These are phyloP conservation scores for Adelges cooleyi DNA, from an alignment of 1,140 invertebrate species.

Conservation along the genomic window DNA sequence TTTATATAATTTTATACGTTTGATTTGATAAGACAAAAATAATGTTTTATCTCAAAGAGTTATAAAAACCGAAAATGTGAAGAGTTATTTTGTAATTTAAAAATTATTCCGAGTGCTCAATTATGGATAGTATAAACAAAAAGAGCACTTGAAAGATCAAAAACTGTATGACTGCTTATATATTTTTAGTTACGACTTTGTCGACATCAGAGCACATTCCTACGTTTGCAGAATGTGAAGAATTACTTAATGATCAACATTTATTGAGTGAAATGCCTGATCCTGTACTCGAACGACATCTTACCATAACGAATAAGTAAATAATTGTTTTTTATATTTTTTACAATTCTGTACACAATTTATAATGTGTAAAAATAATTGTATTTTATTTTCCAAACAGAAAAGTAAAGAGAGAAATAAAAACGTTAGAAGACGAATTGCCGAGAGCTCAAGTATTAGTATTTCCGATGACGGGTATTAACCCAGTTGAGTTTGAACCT, in stretches of 20 bases:
- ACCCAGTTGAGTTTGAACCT: constrained; percentile 72
- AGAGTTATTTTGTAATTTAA: too few relatives aligned
- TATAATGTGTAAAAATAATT: neutral
- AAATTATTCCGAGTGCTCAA: too few relatives aligned
- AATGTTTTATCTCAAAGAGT: too few relatives aligned
- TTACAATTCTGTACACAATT: neutral
- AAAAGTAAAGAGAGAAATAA: constrained; percentile 68
- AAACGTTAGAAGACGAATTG: constrained; percentile 77
- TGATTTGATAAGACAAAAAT: too few relatives aligned
- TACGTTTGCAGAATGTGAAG: constrained; percentile 82
- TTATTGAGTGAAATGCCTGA: constrained; percentile 60
- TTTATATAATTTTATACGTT: too few relatives aligned
- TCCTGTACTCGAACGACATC: constrained; percentile 57
- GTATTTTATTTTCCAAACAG: constrained; percentile 35
- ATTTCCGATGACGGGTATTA: constrained; percentile 71
- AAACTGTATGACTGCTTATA: neutral
- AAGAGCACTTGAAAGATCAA: too few relatives aligned
- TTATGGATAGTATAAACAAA: too few relatives aligned
- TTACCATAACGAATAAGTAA: constrained; percentile 55
- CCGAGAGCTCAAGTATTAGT: constrained; percentile 88
- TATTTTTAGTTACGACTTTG: constrained; percentile 20
- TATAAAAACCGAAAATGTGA: too few relatives aligned
- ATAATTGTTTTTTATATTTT: constrained; percentile 7
- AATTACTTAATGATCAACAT: constrained; percentile 73
- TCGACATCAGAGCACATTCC: constrained; percentile 28